Percentiles rank a stretch among this genome's conserved stretches.
phyloP scores from a whole-genome alignment of 1,140 invertebrate genomes.

The Hermatobates lingyangjiaoensis region DNA sequence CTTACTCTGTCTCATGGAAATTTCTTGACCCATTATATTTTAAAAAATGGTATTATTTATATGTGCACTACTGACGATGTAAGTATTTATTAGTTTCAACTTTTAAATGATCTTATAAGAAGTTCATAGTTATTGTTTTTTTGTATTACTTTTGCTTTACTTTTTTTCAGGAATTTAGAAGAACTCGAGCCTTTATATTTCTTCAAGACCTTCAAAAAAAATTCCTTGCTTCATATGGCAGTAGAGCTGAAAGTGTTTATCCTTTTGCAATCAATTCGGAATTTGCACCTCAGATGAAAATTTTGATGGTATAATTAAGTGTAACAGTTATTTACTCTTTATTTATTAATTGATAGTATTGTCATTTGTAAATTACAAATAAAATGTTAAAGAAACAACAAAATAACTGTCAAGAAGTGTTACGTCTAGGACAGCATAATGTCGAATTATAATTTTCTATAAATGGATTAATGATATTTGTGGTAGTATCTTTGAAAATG shows the following conservation, averaged over 20 bases:
- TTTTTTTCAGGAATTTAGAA: constrained; percentile 69
- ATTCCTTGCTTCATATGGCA: constrained; percentile 65
- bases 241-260: constrained; percentile 59
- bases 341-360: constrained; percentile 1
- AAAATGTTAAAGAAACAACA: too few species aligned
- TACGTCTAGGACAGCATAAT: too few species aligned
- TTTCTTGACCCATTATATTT: constrained; percentile 82
- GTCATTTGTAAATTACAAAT: too few species aligned
- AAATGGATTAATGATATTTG: too few species aligned
- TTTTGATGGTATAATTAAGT: constrained; percentile 60
- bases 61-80: constrained; percentile 91
- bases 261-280: constrained; percentile 90
- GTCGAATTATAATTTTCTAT: too few species aligned
- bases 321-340: neutral
- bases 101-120: neutral
- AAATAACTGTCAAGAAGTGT: too few species aligned
- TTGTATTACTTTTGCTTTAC: constrained; percentile 14
- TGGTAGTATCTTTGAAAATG: too few species aligned
- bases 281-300: constrained; percentile 62
- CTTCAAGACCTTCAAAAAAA: constrained; percentile 76
- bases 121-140: neutral
- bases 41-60: constrained; percentile 70
- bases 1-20: constrained; percentile 81
- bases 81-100: constrained; percentile 26
- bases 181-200: constrained; percentile 74